Conservation (phyloP, 1,140 invertebrate genomes). For the Zelostemma sp. region DNA sequence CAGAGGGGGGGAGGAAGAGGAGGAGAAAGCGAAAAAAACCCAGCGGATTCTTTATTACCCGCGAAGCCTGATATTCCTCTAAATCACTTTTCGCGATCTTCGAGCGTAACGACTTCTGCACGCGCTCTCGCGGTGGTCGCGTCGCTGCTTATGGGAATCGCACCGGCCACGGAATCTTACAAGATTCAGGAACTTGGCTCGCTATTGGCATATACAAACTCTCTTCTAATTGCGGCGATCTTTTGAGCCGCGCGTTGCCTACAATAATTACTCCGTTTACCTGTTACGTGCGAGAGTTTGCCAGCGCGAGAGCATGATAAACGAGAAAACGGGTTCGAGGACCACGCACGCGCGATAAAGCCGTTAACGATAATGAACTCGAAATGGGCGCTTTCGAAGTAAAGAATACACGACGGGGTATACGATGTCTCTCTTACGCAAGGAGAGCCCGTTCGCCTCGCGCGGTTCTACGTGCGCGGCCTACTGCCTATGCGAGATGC, state of each 20-base stretch:
- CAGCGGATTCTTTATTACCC: slow-evolving; percentile 22
- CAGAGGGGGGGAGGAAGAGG: neutral
- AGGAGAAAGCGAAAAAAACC: slow-evolving; percentile 24
- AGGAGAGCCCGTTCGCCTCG: slow-evolving; percentile 25
- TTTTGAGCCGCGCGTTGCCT: slow-evolving; percentile 28
- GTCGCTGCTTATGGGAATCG: slow-evolving; percentile 54
- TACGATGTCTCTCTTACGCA: slow-evolving; percentile 46
- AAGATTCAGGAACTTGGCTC: slow-evolving; percentile 30
- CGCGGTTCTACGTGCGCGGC: slow-evolving; percentile 41
- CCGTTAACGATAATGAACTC: slow-evolving; percentile 54
- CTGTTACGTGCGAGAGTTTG: slow-evolving; percentile 46
- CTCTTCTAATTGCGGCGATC: slow-evolving; percentile 47
- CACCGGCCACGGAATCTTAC: neutral
- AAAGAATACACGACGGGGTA: slow-evolving; percentile 53
- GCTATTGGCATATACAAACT: slow-evolving; percentile 45
- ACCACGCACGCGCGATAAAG: slow-evolving; percentile 52
- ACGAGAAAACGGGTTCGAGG: slow-evolving; percentile 41
- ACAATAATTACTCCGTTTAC: slow-evolving; percentile 63
- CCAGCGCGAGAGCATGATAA: slow-evolving; percentile 47
- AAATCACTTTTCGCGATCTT: slow-evolving; percentile 21
- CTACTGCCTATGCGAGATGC: slow-evolving; percentile 30
- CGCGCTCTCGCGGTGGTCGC: slow-evolving; percentile 37
- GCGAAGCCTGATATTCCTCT: slow-evolving; percentile 21
- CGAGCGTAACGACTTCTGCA: slow-evolving; percentile 11
- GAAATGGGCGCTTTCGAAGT: slow-evolving; percentile 48